phyloP scores from a whole-genome alignment of 1,140 invertebrate species.

The Cydia splendana region DNA sequence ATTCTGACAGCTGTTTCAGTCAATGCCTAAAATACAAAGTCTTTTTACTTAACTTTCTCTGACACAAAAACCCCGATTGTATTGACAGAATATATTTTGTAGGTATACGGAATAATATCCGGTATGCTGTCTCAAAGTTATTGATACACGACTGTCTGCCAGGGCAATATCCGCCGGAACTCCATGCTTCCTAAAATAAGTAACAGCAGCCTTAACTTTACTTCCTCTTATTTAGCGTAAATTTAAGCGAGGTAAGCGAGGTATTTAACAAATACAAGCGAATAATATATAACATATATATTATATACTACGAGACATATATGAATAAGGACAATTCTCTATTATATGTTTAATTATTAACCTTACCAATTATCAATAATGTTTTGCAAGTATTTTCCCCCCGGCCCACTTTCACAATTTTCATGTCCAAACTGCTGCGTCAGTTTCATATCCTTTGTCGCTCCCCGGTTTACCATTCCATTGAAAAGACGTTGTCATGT shows the following conservation, averaged over 20 bases:
- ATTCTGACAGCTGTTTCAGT: background rate
- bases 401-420: slow-evolving; percentile 49
- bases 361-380: background rate
- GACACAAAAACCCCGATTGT: slow-evolving; percentile 18
- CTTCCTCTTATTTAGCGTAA: background rate
- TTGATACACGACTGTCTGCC: slow-evolving; percentile 41
- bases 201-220: slow-evolving; percentile 12
- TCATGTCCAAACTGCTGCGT: slow-evolving; percentile 49
- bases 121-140: slow-evolving; percentile 36
- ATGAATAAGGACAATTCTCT: no score
- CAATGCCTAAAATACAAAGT: background rate
- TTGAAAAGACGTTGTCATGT: slow-evolving; percentile 53
- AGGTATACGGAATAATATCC: slow-evolving; percentile 29
- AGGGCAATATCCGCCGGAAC: slow-evolving; percentile 50
- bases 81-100: slow-evolving; percentile 14
- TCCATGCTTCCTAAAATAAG: slow-evolving; percentile 39
- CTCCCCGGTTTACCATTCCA: slow-evolving; percentile 52
- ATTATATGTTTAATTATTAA: no score
- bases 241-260: background rate
- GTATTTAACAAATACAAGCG: background rate
- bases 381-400: slow-evolving; percentile 39
- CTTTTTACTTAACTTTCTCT: background rate
- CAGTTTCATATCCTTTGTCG: slow-evolving; percentile 51
- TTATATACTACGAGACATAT: background rate
- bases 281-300: background rate